Base-by-base conservation (phyloP, 2,797 vertebrate genomes). In the Choloepus didactylus region DNA sequence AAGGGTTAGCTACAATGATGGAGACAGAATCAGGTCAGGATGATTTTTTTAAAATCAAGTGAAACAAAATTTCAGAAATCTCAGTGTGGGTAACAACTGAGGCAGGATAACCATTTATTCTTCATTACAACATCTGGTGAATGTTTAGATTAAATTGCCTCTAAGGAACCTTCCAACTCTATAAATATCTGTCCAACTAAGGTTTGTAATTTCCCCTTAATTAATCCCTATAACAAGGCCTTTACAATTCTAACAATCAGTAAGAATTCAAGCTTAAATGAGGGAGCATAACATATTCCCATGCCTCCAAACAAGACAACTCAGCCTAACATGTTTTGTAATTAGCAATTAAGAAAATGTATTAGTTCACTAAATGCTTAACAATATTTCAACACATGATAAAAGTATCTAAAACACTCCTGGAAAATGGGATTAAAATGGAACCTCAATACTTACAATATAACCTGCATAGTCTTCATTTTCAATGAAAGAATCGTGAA, bases 381-480 rank as follows among this genome's bases (percentile, higher is more conserved):
- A 92, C 0, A 94, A 93, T 56, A 95, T 56, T 88, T 72, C 56
- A 92, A 89, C 7, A 94, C 23, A 84, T n/a, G 82, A 81, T 19
- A 31, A 89, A 81, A 35, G 46, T 80, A 89, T 70, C 41, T 87
- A 79, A 89, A 93, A 90, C 56, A 9, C 16, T 72, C 19, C 82
- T 84, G 88, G 72, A 91, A 95, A 93, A 93, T 70, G 18, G 49
- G 14, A 92, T 96, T 81, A 94, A 96, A 81, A 79, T 79, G 62
- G 54, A 96, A 94, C 5, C 46, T 41, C 23, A 92, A 56, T 96
- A 99, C 99, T 99, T 98, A 99, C 99, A 1, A 99, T 99, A 97
- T 99, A 99, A 95, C 99, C 99, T 69, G 99, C 99, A 92, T 99
- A 99, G 62, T 99, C 99, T 98, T 99, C 99, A 46, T 99, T 99